phyloP scores from a whole-genome alignment of 2,888 invertebrate genomes.

The Drosophila ustulata region DNA sequence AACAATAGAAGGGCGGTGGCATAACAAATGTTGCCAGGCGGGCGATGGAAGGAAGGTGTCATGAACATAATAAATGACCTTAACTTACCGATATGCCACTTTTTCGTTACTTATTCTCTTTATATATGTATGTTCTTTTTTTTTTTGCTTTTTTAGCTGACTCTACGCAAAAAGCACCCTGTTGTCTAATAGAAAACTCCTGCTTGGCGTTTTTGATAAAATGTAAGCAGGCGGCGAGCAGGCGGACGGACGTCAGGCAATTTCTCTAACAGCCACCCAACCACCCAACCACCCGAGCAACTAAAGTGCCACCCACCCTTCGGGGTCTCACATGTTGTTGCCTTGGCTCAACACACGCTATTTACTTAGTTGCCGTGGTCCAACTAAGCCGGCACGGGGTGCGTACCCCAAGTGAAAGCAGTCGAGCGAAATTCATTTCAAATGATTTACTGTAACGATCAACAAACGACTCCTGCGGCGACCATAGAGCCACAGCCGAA shows the following conservation, averaged over 20 bases:
- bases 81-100: conserved; percentile 71
- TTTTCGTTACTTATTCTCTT: conserved; percentile 17
- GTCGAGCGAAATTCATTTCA: conserved; percentile 77
- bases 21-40: conserved; percentile 67
- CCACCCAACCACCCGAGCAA: conserved; percentile 9
- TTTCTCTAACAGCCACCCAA: conserved; percentile 41
- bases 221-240: conserved; percentile 25
- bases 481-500: conserved; percentile 24
- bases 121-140: background rate
- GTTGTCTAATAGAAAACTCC: conserved; percentile 75
- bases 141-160: conserved; percentile 58
- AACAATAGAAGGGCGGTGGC: conserved; percentile 35
- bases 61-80: conserved; percentile 76
- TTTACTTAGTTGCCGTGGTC: conserved; percentile 55
- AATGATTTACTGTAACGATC: conserved; percentile 83
- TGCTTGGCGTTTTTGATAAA: conserved; percentile 35
- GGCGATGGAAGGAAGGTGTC: conserved; percentile 67
- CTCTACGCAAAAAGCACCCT: conserved; percentile 66
- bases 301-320: conserved; percentile 36
- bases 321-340: conserved; percentile 60
- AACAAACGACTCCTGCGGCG: conserved; percentile 74
- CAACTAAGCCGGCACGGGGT: conserved; percentile 32
- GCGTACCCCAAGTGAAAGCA: conserved; percentile 45
- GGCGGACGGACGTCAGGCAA: conserved; percentile 26
- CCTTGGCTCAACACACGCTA: conserved; percentile 61